Conservation (phyloP, 2,113 vertebrate species). For the Pyrgilauda ruficollis region DNA sequence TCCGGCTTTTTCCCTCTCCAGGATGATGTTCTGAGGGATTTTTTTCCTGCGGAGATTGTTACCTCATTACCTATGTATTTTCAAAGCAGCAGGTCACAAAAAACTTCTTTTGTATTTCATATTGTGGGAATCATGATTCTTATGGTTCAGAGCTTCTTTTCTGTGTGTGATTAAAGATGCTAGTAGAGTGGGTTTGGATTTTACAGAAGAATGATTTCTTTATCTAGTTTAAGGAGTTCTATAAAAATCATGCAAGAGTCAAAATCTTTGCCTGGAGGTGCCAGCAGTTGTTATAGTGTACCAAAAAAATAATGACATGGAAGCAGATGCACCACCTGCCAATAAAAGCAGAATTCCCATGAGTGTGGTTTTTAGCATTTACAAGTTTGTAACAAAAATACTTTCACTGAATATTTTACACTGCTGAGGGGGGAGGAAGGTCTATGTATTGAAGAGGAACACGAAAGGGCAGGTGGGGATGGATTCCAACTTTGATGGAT, state of each 20-base stretch:
- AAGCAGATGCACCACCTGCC: background rate
- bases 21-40: background rate
- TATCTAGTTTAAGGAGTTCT: background rate
- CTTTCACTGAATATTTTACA: background rate
- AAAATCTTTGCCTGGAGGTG: background rate
- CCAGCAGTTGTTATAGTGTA: background rate
- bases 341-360: background rate
- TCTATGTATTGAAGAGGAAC: background rate
- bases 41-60: background rate
- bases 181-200: background rate
- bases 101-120: background rate
- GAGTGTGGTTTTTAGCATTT: accelerated
- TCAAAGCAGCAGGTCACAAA: background rate
- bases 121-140: accelerated
- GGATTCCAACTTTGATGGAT: background rate
- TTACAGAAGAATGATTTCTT: background rate
- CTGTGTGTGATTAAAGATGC: background rate
- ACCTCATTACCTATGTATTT: background rate
- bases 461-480: background rate
- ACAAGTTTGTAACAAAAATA: background rate
- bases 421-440: background rate
- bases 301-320: background rate
- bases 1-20: background rate
- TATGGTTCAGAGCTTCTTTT: background rate
- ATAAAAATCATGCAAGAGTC: background rate